These are phyloP conservation scores for Steatocranus sp. DNA, from an alignment of 2,797 vertebrate genomes.

Conservation along the genomic window DNA sequence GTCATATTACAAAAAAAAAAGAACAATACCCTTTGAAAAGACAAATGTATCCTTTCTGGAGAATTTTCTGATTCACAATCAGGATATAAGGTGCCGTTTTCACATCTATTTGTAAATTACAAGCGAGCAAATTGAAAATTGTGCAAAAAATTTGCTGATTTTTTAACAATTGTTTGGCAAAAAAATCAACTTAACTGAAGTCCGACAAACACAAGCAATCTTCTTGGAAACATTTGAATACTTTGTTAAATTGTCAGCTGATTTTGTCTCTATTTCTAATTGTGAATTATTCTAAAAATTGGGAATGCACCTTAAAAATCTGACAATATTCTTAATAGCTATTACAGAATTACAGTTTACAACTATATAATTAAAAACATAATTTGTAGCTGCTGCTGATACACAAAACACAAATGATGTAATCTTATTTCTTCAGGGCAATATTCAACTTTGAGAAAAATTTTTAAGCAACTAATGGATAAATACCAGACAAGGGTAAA, in stretches of 20 bases:
- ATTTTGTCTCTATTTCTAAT: neutral
- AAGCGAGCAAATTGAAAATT: neutral
- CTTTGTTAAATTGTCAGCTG: neutral
- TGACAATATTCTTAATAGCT: neutral
- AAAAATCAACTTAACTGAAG: neutral
- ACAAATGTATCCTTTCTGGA: neutral
- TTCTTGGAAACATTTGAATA: neutral
- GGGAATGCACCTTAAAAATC: neutral
- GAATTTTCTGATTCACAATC: conserved; percentile 9
- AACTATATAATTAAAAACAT: neutral
- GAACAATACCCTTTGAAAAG: neutral
- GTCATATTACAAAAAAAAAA: neutral
- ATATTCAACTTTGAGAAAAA: neutral
- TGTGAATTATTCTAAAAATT: neutral
- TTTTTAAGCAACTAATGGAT: neutral
- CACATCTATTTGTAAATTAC: neutral
- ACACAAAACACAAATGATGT: neutral
- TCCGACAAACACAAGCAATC: neutral
- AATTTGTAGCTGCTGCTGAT: neutral
- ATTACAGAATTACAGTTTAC: neutral
- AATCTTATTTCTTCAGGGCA: neutral
- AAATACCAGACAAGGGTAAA: neutral
- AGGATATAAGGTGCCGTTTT: conserved; percentile 46
- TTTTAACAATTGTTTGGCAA: neutral
- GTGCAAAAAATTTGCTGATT: neutral